Conservation (phyloP, 64 coral and sea anemone genomes). For the Actinia tenebrosa region DNA sequence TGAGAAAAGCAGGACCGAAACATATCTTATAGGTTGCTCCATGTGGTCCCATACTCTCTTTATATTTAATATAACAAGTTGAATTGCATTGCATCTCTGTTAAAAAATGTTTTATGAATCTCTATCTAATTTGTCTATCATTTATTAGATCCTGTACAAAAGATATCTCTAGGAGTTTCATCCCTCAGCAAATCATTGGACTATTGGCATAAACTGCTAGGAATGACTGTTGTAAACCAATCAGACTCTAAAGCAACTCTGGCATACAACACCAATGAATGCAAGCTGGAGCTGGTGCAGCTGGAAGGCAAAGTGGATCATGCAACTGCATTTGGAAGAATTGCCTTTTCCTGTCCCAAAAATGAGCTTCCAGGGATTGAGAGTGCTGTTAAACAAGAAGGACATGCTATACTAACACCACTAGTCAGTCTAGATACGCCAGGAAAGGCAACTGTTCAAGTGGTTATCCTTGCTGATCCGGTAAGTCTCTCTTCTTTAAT, state of each 20-base stretch:
- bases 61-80: not conserved
- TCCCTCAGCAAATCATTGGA: slow-evolving; percentile 63
- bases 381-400: slow-evolving; percentile 38
- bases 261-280: slow-evolving; percentile 67
- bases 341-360: slow-evolving; percentile 87
- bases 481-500: slow-evolving; percentile 20
- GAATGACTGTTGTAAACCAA: slow-evolving; percentile 68
- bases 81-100: not conserved
- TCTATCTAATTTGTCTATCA: not conserved
- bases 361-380: slow-evolving; percentile 67
- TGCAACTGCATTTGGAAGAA: slow-evolving; percentile 92
- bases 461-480: slow-evolving; percentile 85
- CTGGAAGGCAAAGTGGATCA: slow-evolving; percentile 63
- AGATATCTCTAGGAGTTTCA: slow-evolving; percentile 80
- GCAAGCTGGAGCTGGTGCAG: slow-evolving; percentile 77
- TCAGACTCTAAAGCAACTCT: slow-evolving; percentile 52
- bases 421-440: slow-evolving; percentile 82
- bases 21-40: too few relatives aligned
- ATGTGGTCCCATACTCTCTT: too few relatives aligned
- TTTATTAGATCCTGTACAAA: slow-evolving; percentile 71
- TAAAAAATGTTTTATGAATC: not conserved
- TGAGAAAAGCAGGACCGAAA: too few relatives aligned
- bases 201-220: slow-evolving; percentile 77
- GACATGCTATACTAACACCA: slow-evolving; percentile 71
- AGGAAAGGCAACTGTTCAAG: slow-evolving; percentile 90